Evolutionary conservation across 2,113 vertebrate genomes (phyloP), one percentile per base, ranked within the genome.

Genomic region (Ciconia stormi): DNA sequence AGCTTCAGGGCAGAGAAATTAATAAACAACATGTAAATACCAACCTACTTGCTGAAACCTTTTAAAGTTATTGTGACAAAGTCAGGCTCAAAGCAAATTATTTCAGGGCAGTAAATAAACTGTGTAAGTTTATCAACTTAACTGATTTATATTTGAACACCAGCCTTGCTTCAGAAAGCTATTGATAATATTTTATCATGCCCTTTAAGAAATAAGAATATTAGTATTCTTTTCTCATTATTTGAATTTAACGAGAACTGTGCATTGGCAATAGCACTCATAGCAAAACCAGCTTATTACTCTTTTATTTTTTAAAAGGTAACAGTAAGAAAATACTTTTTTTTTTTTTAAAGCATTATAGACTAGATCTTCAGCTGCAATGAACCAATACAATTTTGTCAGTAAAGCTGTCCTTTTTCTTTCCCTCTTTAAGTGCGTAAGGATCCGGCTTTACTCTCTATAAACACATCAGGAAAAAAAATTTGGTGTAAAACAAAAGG

Each of bases 1-100:
- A 91, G 46, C 72, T 83, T 96, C 81, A 50, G 61, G 87, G 73
- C 49, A 85, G 87, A 86, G 32, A 91, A 72, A 92, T 85, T 81
- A 92, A 93, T 84, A 63, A 77, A 83, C 38, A 67, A 55, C 46
- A 56, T 14, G 25, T 71, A 90, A 97, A 96, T 83, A 81, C 42
- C 69, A 94, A 49, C 38, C 34, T 50, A 67, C 34, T 56, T 86
- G 74, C 67, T 70, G 46, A 89, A 88, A 66, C 38, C 55, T 93
- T 93, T 92, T 52, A 65, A 88, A 88, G 72, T 82, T 93, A 82
- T 8, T 85, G 58, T 76, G 81, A 89, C 66, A 66, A 91, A 79
- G 62, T 52, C 42, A 81, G 50, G 52, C 69, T 90, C 34, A 74
- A 94, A 82, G 55, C 46, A 84, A 72, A 89, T 87, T 59, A 82